phyloP scores from a whole-genome alignment of 92 coral and sea anemone species.

The Epizoanthus illoricatus region DNA sequence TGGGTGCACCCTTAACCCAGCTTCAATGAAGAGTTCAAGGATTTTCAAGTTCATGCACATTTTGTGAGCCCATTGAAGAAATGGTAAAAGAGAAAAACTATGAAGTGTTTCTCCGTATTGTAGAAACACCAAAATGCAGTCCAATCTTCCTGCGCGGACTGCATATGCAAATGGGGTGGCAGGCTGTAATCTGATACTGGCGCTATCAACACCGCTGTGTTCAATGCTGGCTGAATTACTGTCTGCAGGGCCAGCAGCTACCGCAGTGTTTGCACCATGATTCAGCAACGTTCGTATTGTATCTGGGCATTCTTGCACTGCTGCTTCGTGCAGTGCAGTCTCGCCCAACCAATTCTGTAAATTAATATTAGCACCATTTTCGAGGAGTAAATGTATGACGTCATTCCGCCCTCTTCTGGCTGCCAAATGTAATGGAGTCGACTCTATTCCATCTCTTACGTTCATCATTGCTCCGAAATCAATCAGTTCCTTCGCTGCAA shows the following conservation, averaged over 20 bases:
- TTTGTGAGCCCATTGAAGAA: constrained; percentile 29
- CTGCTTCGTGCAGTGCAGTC: constrained; percentile 48
- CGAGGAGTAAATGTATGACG: constrained; percentile 26
- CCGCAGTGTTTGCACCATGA: constrained; percentile 39
- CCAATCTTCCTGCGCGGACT: constrained; percentile 42
- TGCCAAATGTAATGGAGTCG: constrained; percentile 50
- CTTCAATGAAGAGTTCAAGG: constrained; percentile 45
- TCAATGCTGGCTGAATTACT: too few relatives aligned
- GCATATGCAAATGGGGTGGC: constrained; percentile 43
- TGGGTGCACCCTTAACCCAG: constrained; percentile 28
- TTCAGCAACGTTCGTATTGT: constrained; percentile 32
- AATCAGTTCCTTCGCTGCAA: constrained; percentile 42
- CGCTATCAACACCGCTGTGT: too few relatives aligned
- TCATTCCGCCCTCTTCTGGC: constrained; percentile 7
- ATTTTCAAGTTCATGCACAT: constrained; percentile 41
- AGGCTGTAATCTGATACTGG: neutral
- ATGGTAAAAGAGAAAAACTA: constrained; percentile 17
- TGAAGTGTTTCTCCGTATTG: constrained; percentile 41
- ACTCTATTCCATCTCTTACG: constrained; percentile 19
- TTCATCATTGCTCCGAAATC: constrained; percentile 45
- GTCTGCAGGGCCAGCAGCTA: neutral
- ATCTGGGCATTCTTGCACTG: constrained; percentile 36
- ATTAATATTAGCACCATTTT: constrained; percentile 44
- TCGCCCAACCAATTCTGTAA: constrained; percentile 32
- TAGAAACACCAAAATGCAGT: constrained; percentile 42